These are phyloP conservation scores for Drosophila murphyi DNA, from an alignment of 1,140 invertebrate genomes.

Conservation along the genomic window DNA sequence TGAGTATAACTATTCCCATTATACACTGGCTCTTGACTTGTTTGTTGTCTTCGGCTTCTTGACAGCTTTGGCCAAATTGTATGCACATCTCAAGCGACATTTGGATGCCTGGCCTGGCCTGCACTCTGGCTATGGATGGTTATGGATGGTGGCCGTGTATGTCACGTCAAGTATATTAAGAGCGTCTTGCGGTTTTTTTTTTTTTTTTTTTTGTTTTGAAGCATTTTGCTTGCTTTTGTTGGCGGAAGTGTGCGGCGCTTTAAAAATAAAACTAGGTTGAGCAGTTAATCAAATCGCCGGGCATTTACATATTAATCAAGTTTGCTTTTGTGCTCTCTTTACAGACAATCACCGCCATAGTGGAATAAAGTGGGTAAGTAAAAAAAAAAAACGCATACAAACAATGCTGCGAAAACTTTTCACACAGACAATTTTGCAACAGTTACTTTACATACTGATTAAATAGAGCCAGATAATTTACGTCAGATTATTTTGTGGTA, in stretches of 20 bases:
- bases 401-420: slow-evolving; percentile 44
- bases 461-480: slow-evolving; percentile 23
- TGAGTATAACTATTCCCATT: slow-evolving; percentile 8
- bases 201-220: background rate
- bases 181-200: slow-evolving; percentile 42
- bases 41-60: slow-evolving; percentile 24
- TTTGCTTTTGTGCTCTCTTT: slow-evolving; percentile 61
- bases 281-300: slow-evolving; percentile 68
- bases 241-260: slow-evolving; percentile 54
- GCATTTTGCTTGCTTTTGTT: slow-evolving; percentile 41
- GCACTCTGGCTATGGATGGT: background rate
- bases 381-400: slow-evolving; percentile 4
- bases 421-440: slow-evolving; percentile 41
- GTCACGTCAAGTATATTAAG: slow-evolving; percentile 69
- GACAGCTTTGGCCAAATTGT: slow-evolving; percentile 28
- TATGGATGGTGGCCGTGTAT: background rate
- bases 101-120: background rate
- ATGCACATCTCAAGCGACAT: slow-evolving; percentile 19
- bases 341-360: slow-evolving; percentile 30
- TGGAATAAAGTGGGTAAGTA: slow-evolving; percentile 41
- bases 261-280: slow-evolving; percentile 66
- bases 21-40: slow-evolving; percentile 30
- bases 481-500: slow-evolving; percentile 33
- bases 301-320: slow-evolving; percentile 79
- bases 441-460: slow-evolving; percentile 24